Percentiles rank a stretch among this genome's conserved stretches.
These are phyloP conservation scores for Lagodon rhomboides DNA, from an alignment of 2,797 vertebrate species.

Conservation along the genomic window DNA sequence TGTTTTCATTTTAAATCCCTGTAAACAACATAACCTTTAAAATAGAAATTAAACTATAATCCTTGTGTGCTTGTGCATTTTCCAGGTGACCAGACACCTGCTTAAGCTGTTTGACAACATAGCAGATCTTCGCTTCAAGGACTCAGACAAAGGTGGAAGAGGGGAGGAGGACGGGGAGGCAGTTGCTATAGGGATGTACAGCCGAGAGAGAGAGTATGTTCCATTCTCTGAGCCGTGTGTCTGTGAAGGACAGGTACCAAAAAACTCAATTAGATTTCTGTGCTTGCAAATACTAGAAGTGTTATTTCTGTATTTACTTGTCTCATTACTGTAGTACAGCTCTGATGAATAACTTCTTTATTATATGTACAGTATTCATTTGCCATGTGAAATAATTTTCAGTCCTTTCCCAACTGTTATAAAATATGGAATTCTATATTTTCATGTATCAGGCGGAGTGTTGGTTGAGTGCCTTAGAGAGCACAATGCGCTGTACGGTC, in stretches of 20 bases:
- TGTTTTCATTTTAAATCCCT: neutral
- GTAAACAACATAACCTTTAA: constrained; percentile 16
- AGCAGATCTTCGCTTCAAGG: constrained; percentile 86
- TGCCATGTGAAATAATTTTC: neutral
- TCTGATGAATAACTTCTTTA: neutral
- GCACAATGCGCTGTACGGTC: constrained; percentile 79
- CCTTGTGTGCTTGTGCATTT: constrained; percentile 36
- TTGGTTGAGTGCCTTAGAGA: constrained; percentile 81
- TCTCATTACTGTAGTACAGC: neutral
- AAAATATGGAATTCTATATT: neutral
- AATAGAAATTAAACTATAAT: neutral
- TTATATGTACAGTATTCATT: neutral
- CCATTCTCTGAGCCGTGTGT: constrained; percentile 81
- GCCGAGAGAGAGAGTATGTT: constrained; percentile 85
- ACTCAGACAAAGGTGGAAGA: constrained; percentile 58
- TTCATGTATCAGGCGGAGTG: constrained; percentile 75
- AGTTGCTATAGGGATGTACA: constrained; percentile 86
- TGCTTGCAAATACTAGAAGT: neutral
- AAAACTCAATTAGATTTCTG: constrained; percentile 7
- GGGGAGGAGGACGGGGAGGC: constrained; percentile 51
- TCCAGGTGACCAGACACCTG: constrained; percentile 86
- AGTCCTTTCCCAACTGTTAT: neutral
- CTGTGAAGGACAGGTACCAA: constrained; percentile 82
- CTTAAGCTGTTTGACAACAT: constrained; percentile 88
- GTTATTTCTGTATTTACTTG: neutral